Conservation (phyloP, 1,140 invertebrate genomes). For the Hyphantria cunea region DNA sequence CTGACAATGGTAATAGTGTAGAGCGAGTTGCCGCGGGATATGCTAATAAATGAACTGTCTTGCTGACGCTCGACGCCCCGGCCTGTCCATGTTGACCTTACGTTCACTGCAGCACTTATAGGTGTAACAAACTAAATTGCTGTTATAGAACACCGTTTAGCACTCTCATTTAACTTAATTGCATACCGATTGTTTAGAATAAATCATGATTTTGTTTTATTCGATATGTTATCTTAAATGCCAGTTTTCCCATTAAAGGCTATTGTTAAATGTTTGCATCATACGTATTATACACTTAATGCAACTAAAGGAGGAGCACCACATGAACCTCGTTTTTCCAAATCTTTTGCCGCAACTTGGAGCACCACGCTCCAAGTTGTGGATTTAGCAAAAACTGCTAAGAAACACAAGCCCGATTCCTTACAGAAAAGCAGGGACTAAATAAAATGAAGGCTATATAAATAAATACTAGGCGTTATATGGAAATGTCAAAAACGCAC, state of each 20-base stretch:
- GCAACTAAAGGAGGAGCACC: too few relatives aligned
- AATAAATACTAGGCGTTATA: constrained; percentile 29
- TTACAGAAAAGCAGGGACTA: constrained; percentile 17
- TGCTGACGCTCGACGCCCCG: not conserved
- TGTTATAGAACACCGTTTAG: constrained; percentile 12
- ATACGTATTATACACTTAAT: too few relatives aligned
- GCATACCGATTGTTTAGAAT: constrained; percentile 3
- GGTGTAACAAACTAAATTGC: constrained; percentile 15
- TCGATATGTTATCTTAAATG: too few relatives aligned
- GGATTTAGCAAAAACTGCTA: not conserved
- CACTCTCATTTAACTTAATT: constrained; percentile 15
- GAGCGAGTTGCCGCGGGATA: constrained; percentile 10
- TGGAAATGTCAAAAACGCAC: constrained; percentile 25
- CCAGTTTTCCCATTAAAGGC: too few relatives aligned
- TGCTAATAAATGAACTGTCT: constrained; percentile 32
- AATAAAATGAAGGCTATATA: constrained; percentile 28
- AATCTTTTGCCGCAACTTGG: too few relatives aligned
- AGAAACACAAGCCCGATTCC: not conserved
- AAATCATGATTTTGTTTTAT: not conserved
- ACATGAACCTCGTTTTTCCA: too few relatives aligned
- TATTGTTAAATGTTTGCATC: too few relatives aligned
- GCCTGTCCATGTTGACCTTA: constrained; percentile 26
- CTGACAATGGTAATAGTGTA: constrained; percentile 31
- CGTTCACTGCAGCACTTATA: constrained; percentile 13
- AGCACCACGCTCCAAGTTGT: too few relatives aligned